These are phyloP conservation scores for Pectinophora gossypiella DNA, from an alignment of 1,140 invertebrate species.

Conservation along the genomic window DNA sequence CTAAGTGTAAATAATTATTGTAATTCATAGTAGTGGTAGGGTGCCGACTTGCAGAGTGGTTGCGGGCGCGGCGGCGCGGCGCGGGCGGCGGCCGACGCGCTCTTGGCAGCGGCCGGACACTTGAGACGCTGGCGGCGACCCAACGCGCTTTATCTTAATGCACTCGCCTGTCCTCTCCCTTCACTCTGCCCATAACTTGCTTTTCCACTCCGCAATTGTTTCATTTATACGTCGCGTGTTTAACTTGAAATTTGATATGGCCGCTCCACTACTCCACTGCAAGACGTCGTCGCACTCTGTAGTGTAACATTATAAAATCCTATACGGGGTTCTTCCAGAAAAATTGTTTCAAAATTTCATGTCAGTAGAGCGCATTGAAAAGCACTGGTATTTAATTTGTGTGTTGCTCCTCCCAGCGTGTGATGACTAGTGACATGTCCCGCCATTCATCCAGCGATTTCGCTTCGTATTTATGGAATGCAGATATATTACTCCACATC, in stretches of 20 bases:
- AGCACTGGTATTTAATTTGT: slow-evolving; percentile 58
- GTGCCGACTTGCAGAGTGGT: background rate
- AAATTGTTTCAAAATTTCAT: no score
- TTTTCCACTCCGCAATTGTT: slow-evolving; percentile 50
- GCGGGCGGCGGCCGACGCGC: slow-evolving; percentile 14
- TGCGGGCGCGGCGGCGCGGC: background rate
- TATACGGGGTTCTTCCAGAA: no score
- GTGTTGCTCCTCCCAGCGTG: slow-evolving; percentile 34
- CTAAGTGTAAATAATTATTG: no score
- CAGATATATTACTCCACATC: no score
- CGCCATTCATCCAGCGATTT: slow-evolving; percentile 32
- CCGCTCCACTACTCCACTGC: background rate
- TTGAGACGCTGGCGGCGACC: slow-evolving; percentile 59
- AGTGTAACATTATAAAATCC: no score
- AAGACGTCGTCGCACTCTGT: background rate
- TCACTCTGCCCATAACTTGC: slow-evolving; percentile 50
- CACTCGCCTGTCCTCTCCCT: slow-evolving; percentile 49
- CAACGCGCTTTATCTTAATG: slow-evolving; percentile 67
- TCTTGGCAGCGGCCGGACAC: slow-evolving; percentile 51
- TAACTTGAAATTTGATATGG: slow-evolving; percentile 28
- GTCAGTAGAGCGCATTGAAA: slow-evolving; percentile 25
- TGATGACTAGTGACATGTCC: slow-evolving; percentile 45
- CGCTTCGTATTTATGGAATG: slow-evolving; percentile 33
- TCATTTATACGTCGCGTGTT: slow-evolving; percentile 19
- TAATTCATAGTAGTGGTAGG: no score